Percentiles rank a stretch among this genome's conserved stretches.
phyloP scores from a whole-genome alignment of 2,888 invertebrate species.

The Nematopogon swammerdamellus region DNA sequence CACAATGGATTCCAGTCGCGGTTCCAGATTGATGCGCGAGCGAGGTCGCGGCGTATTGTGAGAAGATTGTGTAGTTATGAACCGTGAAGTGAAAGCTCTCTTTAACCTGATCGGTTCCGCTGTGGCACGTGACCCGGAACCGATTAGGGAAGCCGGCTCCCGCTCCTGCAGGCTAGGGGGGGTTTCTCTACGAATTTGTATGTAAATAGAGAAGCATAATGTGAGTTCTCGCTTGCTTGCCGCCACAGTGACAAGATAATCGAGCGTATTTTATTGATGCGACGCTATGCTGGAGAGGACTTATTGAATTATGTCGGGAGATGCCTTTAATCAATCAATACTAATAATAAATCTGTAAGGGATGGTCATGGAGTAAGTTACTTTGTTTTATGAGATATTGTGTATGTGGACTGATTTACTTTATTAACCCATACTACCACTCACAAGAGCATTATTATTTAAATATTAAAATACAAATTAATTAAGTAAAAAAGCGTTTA shows the following conservation, averaged over 20 bases:
- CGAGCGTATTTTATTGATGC: slow-evolving; percentile 36
- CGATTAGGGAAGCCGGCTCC: slow-evolving; percentile 35
- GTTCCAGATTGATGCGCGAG: slow-evolving; percentile 14
- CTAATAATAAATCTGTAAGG: too few relatives aligned
- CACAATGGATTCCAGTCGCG: slow-evolving; percentile 29
- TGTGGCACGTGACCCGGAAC: slow-evolving; percentile 60
- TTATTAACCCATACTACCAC: too few relatives aligned
- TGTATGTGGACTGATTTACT: too few relatives aligned
- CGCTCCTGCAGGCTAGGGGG: slow-evolving; percentile 7
- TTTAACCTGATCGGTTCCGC: slow-evolving; percentile 56
- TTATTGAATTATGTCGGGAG: slow-evolving; percentile 40
- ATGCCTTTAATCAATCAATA: not conserved
- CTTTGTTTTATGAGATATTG: too few relatives aligned
- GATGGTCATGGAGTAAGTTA: too few relatives aligned
- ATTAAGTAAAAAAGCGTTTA: too few relatives aligned
- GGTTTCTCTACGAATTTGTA: slow-evolving; percentile 49
- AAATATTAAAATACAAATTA: too few relatives aligned
- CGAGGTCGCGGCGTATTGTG: slow-evolving; percentile 34
- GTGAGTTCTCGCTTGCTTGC: slow-evolving; percentile 1
- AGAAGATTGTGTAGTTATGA: slow-evolving; percentile 54
- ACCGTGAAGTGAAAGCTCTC: slow-evolving; percentile 48
- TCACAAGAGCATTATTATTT: too few relatives aligned
- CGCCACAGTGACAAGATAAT: slow-evolving; percentile 44
- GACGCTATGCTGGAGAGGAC: slow-evolving; percentile 24
- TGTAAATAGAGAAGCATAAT: slow-evolving; percentile 29